Base-by-base conservation (phyloP, 2,113 vertebrate species). In the Vidua macroura region DNA sequence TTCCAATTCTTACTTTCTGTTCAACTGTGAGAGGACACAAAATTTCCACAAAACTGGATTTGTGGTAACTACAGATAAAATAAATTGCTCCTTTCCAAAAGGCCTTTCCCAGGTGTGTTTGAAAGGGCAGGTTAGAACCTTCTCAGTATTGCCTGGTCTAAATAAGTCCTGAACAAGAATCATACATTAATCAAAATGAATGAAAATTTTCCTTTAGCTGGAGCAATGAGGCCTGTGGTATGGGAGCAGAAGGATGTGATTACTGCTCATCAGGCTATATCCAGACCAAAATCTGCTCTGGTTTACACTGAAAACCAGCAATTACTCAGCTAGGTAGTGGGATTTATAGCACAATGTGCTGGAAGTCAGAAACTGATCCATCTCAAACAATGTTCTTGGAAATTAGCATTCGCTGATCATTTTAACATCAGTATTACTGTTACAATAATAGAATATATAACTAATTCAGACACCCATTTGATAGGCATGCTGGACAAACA, bases 171-270 rank as follows among this genome's bases (percentile, higher is more conserved):
- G 53, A 83, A 56, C 39, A 88, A 68, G 46, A 46, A 73, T 15
- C 1, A 4, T 55, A 31, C 60, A 77, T 90, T 81, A 90, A 90
- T 90, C 46, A 93, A 75, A 94, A 79, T 31, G 8, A 51, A 83
- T 62, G 37, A 83, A 77, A 77, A 25, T n/a, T 76, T 83, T 92
- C 43, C 55, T 92, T 77, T 46, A 44, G 33, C 35, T 90, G 1
- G 3, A 69, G 63, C 41, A 64, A 55, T 46, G 86, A 83, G 37
- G 20, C 13, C 22, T 79, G 75, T 93, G 90, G n/a, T 92, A 78
- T 94, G 85, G 51, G 63, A 92, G 67, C 75, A 83, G 79, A 70
- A 93, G 79, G 72, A 62, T 92, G 63, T 77, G 83, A 92, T 79
- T 95, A 72, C 52, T 70, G 37, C 35, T 93, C 4, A 1, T 85